Evolutionary conservation across 2,113 vertebrate species (phyloP).

Genomic region (Enhydra lutris): DNA sequence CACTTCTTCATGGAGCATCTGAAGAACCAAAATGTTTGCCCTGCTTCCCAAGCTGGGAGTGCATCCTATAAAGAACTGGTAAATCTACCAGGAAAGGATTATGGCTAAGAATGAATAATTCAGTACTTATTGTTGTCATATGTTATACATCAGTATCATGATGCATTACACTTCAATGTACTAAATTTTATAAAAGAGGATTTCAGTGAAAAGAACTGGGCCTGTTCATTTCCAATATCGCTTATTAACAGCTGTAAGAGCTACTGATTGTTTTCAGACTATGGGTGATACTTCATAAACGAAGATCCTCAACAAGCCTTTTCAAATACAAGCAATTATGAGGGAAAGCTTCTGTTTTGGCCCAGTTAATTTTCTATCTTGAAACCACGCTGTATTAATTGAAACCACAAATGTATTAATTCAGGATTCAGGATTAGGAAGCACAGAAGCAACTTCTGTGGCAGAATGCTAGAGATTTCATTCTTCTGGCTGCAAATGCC

Average conservation of each 20-base stretch:
- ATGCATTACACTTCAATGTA: not conserved
- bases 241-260: slow-evolving; percentile 60
- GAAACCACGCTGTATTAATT: slow-evolving; percentile 53
- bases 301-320: slow-evolving; percentile 76
- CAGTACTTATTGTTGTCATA: not conserved
- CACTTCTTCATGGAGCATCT: not conserved
- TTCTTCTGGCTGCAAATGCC: slow-evolving; percentile 35
- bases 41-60: not conserved
- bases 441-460: not conserved
- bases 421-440: slow-evolving; percentile 50
- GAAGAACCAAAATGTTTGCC: not conserved
- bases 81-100: not conserved
- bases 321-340: slow-evolving; percentile 73
- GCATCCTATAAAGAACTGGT: not conserved
- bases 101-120: not conserved
- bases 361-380: slow-evolving; percentile 76
- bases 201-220: not conserved
- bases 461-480: slow-evolving; percentile 24
- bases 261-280: slow-evolving; percentile 64
- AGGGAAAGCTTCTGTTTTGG: slow-evolving; percentile 67
- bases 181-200: not conserved
- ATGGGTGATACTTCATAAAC: slow-evolving; percentile 76
- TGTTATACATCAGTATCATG: not conserved
- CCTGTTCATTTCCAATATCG: slow-evolving; percentile 52
- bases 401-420: slow-evolving; percentile 68